These are phyloP conservation scores for Suillia variegata DNA, from an alignment of 2,888 invertebrate genomes.

Conservation along the genomic window DNA sequence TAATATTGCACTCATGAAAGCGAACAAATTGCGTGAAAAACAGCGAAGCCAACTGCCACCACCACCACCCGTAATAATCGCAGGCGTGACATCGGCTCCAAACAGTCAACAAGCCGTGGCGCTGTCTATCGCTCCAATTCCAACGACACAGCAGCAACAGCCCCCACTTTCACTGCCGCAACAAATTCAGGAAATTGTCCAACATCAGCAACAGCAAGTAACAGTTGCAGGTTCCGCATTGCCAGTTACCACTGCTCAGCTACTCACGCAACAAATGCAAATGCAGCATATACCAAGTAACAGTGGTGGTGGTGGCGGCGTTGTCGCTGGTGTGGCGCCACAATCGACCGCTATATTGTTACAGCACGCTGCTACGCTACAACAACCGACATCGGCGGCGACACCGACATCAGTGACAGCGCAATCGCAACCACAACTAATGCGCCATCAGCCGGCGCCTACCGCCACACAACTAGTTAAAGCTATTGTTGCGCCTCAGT, in stretches of 20 bases:
- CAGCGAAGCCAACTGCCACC: slow-evolving; percentile 70
- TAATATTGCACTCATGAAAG: slow-evolving; percentile 79
- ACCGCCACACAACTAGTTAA: slow-evolving; percentile 55
- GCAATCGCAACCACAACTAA: slow-evolving; percentile 25
- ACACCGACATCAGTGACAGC: slow-evolving; percentile 11
- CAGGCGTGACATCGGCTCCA: slow-evolving; percentile 55
- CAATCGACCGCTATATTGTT: slow-evolving; percentile 51
- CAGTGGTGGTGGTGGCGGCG: too few relatives aligned
- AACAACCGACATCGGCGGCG: slow-evolving; percentile 34
- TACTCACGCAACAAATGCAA: slow-evolving; percentile 49
- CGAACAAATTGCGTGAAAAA: slow-evolving; percentile 83
- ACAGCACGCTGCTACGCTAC: slow-evolving; percentile 38
- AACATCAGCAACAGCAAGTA: neutral
- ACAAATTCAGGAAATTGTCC: slow-evolving; percentile 28
- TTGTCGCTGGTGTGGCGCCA: slow-evolving; percentile 28
- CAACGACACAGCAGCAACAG: slow-evolving; percentile 32
- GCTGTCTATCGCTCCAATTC: slow-evolving; percentile 27
- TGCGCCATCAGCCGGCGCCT: slow-evolving; percentile 33
- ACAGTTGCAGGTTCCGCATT: slow-evolving; percentile 1
- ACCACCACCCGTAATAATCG: slow-evolving; percentile 39
- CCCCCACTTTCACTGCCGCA: slow-evolving; percentile 9
- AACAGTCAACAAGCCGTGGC: slow-evolving; percentile 21
- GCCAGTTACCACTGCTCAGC: slow-evolving; percentile 26
- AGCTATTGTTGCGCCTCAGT: slow-evolving; percentile 55
- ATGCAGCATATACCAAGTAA: slow-evolving; percentile 46